These are phyloP conservation scores for Micoletzkya japonica DNA, from an alignment of 2,888 invertebrate species.

Conservation along the genomic window DNA sequence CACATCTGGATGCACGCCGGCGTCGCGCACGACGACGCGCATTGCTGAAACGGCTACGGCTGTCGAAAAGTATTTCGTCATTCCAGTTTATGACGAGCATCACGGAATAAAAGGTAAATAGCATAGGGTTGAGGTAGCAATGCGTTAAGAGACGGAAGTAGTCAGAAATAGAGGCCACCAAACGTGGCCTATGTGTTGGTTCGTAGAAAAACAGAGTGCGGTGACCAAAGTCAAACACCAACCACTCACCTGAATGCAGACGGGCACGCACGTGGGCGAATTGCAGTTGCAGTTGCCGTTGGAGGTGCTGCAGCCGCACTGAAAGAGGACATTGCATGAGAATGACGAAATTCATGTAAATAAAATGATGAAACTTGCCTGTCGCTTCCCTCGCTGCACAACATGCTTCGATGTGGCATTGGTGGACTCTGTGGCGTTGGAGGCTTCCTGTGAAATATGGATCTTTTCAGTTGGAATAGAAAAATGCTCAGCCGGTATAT, in stretches of 20 bases:
- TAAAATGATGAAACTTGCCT: too few species aligned
- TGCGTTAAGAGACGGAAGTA: too few species aligned
- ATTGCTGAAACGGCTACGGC: slow-evolving; percentile 38
- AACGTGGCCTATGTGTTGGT: neutral
- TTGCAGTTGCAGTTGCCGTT: slow-evolving; percentile 26
- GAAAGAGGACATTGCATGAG: neutral
- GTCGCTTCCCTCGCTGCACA: slow-evolving; percentile 7
- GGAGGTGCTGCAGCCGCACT: slow-evolving; percentile 19
- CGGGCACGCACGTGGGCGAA: neutral
- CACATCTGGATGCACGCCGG: slow-evolving; percentile 40
- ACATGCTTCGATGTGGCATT: neutral
- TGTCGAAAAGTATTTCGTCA: neutral
- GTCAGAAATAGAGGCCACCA: neutral
- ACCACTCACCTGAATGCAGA: slow-evolving; percentile 3
- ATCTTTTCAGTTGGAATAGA: too few species aligned
- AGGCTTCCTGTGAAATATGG: too few species aligned
- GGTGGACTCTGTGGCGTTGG: too few species aligned
- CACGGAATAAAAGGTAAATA: too few species aligned
- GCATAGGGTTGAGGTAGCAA: too few species aligned
- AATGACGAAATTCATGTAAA: neutral
- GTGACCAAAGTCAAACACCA: too few species aligned
- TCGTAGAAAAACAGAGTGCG: neutral
- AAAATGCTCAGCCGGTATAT: neutral
- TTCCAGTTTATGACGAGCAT: neutral
- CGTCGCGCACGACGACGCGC: slow-evolving; percentile 42